Percentiles rank a stretch among this genome's conserved stretches.
Evolutionary conservation across 2,113 vertebrate genomes (phyloP).

Genomic region (Cephalopterus ornatus): DNA sequence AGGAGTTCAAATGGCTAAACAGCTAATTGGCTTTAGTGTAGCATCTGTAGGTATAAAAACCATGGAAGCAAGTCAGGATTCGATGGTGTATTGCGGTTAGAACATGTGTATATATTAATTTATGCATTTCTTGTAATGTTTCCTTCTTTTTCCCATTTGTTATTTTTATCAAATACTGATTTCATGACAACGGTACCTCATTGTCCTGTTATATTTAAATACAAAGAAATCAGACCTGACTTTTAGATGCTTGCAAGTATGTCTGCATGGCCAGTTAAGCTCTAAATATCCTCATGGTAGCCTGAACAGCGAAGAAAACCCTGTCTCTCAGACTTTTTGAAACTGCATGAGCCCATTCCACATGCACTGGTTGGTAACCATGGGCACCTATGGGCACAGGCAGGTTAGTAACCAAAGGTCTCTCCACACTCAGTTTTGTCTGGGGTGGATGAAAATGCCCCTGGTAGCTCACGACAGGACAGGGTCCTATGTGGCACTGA

Average conservation of each 20-base stretch:
- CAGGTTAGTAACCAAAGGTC: background rate
- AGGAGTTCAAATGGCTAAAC: background rate
- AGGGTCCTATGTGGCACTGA: background rate
- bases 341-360: background rate
- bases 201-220: background rate
- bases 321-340: background rate
- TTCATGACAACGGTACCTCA: background rate
- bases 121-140: background rate
- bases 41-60: background rate
- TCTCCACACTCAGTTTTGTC: background rate
- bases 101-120: background rate
- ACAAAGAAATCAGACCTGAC: background rate
- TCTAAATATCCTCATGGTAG: background rate
- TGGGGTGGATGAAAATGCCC: accelerated
- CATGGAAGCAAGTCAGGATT: background rate
- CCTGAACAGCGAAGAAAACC: background rate
- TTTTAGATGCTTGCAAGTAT: background rate
- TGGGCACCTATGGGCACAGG: background rate
- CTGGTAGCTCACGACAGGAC: accelerated
- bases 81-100: accelerated
- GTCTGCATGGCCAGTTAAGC: background rate
- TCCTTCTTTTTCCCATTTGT: background rate
- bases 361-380: background rate
- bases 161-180: background rate
- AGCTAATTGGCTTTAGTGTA: background rate